Base-by-base conservation (phyloP, 2,113 vertebrate species). In the Galbula dea region DNA sequence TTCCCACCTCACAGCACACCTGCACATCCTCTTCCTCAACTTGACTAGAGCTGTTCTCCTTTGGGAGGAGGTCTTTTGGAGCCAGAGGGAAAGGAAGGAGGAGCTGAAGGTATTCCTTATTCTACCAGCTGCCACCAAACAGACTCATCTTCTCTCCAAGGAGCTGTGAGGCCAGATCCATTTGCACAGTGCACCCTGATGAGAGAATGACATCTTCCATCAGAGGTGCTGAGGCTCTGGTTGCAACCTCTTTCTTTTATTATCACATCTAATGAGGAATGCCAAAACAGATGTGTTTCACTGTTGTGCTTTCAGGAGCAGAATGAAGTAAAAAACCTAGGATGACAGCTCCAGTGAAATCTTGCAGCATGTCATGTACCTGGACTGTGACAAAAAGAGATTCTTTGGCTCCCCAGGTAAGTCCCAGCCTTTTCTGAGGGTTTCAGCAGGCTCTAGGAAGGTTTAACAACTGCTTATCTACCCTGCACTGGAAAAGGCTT, bases 181-280 rank as follows among this genome's bases (percentile, higher is more conserved):
- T 94, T 94, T 17, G 2, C 51, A 67, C 63, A 80, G 27, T 66
- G 73, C 67, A 78, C 67, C 57, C 75, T 94, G 93, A 86, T 95
- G 89, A 94, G 89, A 91, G 82, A 87, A 32, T 95, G 95, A 94
- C 79, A 95, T 86, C 55, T 95, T 96, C 84, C 48, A 11, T 89
- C 83, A 88, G 88, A 89, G 89, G 82, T 93, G 84, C 83, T 89
- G 82, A 80, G 39, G 24, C 39, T 86, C 41, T 71, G 39, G 30
- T 71, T 91, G 46, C 71, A 87, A 36, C 10, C 14, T 61, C 13
- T n/a, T 65, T 68, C 83, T 54, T 68, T 81, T 48, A 65, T 15
- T n/a, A 36, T 90, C 74, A 76, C 62, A 32, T 73, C 36, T 95
- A 85, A 92, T 83, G 63, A 89, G 73, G 74, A 86, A 77, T 91